Conservation (phyloP, 2,113 vertebrate species). For the Pagrus major region DNA sequence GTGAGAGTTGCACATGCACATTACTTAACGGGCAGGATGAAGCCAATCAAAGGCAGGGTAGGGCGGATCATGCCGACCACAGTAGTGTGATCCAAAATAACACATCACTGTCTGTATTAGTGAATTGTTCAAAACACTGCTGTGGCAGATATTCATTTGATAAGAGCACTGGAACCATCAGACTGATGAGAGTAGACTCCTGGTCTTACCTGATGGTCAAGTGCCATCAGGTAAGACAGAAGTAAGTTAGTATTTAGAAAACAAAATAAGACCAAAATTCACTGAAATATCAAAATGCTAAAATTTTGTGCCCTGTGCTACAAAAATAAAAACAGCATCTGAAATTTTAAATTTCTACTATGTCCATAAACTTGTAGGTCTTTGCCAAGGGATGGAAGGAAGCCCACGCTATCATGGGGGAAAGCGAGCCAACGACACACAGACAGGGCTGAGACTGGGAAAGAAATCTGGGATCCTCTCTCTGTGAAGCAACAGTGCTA, state of each 20-base stretch:
- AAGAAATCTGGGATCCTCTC: conserved; percentile 15
- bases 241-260: neutral
- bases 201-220: neutral
- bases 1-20: too few relatives aligned
- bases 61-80: too few relatives aligned
- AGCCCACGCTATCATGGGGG: neutral
- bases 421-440: neutral
- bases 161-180: too few relatives aligned
- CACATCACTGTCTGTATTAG: too few relatives aligned
- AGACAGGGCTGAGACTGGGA: conserved; percentile 3
- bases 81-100: too few relatives aligned
- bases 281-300: neutral
- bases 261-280: neutral
- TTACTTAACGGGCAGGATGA: too few relatives aligned
- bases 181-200: too few relatives aligned
- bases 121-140: too few relatives aligned
- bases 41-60: too few relatives aligned
- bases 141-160: too few relatives aligned
- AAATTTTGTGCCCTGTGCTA: neutral
- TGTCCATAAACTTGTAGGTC: neutral
- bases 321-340: too few relatives aligned
- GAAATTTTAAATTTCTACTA: neutral
- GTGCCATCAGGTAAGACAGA: neutral
- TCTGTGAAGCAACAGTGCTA: conserved; percentile 22
- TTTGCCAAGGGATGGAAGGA: neutral